Evolutionary conservation across 2,888 invertebrate genomes (phyloP).

Genomic region (Pseudococcus longispinus): DNA sequence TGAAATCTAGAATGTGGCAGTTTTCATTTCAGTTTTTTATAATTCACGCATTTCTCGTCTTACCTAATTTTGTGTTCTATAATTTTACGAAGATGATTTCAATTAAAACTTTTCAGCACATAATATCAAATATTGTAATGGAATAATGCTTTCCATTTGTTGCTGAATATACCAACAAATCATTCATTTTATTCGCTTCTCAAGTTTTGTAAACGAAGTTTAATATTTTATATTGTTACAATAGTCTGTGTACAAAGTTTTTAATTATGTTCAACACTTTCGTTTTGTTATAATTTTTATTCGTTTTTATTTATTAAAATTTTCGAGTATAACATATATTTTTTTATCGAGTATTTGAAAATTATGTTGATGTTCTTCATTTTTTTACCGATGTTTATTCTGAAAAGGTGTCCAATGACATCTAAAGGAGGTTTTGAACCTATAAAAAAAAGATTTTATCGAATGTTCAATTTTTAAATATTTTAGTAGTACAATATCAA

Average conservation of each 20-base stretch:
- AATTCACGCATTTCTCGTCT: neutral
- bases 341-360: neutral
- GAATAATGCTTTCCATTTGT: neutral
- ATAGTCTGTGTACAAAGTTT: neutral
- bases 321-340: neutral
- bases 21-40: neutral
- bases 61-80: neutral
- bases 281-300: conserved; percentile 16
- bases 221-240: neutral
- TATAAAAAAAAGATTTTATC: neutral
- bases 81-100: neutral
- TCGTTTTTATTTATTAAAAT: conserved; percentile 3
- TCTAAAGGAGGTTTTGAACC: neutral
- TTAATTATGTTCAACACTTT: conserved; percentile 8
- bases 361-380: neutral
- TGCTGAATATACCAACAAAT: neutral
- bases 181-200: neutral
- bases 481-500: neutral
- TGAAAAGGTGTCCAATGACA: neutral
- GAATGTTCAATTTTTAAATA: no score
- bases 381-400: neutral
- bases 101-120: neutral
- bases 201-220: neutral
- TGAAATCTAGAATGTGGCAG: neutral
- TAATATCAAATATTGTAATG: neutral